These are phyloP conservation scores for Achroia grisella DNA, from an alignment of 1,140 invertebrate genomes.

Conservation along the genomic window DNA sequence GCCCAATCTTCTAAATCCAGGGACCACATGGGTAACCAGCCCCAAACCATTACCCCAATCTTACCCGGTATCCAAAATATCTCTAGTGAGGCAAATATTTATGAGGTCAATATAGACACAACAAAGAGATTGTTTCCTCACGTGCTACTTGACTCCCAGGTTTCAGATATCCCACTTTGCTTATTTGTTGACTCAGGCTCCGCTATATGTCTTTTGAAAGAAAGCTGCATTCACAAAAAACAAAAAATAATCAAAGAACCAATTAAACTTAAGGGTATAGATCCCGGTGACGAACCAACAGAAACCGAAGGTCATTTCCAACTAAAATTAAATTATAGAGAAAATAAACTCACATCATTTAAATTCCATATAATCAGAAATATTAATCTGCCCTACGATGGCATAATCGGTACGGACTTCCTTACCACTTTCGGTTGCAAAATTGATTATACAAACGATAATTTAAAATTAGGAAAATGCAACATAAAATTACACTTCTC, in stretches of 20 bases:
- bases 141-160: constrained; percentile 3
- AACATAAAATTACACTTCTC: background rate
- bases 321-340: constrained; percentile 2
- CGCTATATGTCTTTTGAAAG: constrained; percentile 4
- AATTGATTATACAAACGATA: constrained; percentile 6
- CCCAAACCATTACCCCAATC: too few relatives aligned
- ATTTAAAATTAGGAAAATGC: background rate
- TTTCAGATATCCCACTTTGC: constrained; percentile 9
- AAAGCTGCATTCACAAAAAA: background rate
- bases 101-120: constrained; percentile 4
- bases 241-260: constrained; percentile 3
- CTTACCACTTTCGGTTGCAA: constrained; percentile 6
- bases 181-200: constrained; percentile 10
- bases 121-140: constrained; percentile 8
- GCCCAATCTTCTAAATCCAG: background rate
- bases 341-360: background rate
- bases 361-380: constrained; percentile 9
- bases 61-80: background rate
- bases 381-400: constrained; percentile 11
- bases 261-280: constrained; percentile 12
- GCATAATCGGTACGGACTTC: constrained; percentile 8
- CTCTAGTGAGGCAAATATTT: background rate
- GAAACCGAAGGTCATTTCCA: constrained; percentile 7
- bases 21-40: background rate
- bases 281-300: constrained; percentile 3